These are phyloP conservation scores for Hyaena hyaena DNA, from an alignment of 2,113 vertebrate genomes.

Conservation along the genomic window DNA sequence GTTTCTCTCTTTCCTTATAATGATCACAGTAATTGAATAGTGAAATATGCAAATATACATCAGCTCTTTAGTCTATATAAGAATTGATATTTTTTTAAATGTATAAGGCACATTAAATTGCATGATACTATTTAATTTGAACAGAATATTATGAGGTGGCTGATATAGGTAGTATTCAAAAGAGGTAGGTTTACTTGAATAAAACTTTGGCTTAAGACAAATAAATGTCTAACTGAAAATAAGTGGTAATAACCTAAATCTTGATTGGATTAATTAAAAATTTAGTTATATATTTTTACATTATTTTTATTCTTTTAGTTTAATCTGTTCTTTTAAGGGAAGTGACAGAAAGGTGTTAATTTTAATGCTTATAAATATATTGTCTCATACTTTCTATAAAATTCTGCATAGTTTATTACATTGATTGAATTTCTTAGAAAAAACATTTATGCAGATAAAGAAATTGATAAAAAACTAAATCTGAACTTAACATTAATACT, in stretches of 20 bases:
- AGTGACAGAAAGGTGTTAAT: background rate
- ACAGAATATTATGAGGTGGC: background rate
- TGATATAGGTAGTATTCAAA: background rate
- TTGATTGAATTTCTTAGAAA: background rate
- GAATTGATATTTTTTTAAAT: background rate
- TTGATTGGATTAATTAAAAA: background rate
- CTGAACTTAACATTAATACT: background rate
- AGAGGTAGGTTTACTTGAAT: background rate
- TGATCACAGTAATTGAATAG: background rate
- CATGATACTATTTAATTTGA: background rate
- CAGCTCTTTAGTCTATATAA: background rate
- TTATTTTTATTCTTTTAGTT: background rate
- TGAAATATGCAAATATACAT: background rate
- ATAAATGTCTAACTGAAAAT: background rate
- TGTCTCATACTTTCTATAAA: background rate
- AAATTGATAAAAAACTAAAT: background rate
- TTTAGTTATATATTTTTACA: background rate
- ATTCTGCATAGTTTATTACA: background rate
- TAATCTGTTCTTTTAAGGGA: background rate
- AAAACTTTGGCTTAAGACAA: background rate
- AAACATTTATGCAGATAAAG: background rate
- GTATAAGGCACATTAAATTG: background rate
- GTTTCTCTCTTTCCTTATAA: background rate
- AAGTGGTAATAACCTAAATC: background rate
- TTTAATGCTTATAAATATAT: background rate